Evolutionary conservation across 2,888 invertebrate genomes (phyloP).

Genomic region (Metacarcinus magister): DNA sequence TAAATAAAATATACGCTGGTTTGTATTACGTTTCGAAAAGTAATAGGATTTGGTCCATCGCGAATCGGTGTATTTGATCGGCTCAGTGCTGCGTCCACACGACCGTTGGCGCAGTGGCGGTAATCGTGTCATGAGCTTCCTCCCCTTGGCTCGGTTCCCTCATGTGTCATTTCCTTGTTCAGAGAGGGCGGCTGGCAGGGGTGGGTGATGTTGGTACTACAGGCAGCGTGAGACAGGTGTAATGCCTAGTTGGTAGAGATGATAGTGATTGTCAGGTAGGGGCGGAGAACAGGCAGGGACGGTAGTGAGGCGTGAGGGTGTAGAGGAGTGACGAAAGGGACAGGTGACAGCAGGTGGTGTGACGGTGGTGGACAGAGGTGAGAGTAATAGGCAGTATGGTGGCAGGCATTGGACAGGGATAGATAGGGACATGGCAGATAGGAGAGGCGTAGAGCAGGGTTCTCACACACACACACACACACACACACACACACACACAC

Average conservation of each 20-base stretch:
- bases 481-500: slow-evolving; percentile 36
- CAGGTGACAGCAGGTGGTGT: neutral
- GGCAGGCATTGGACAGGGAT: no score
- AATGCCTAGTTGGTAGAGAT: neutral
- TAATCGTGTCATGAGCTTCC: neutral
- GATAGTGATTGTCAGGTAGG: neutral
- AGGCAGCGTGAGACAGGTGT: no score
- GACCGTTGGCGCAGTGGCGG: neutral
- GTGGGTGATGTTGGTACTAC: no score
- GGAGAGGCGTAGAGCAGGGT: no score
- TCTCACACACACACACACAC: neutral
- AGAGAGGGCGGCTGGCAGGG: neutral
- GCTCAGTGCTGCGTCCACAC: neutral
- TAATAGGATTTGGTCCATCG: neutral
- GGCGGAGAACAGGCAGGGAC: neutral
- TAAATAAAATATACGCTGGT: neutral
- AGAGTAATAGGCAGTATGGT: neutral
- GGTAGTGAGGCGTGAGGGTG: neutral
- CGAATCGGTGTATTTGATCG: neutral
- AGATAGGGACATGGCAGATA: neutral
- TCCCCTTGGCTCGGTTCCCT: neutral
- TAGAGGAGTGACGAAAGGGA: neutral
- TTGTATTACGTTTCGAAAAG: neutral
- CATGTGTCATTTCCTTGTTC: neutral
- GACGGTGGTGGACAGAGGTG: neutral